Percentiles rank a stretch among this genome's conserved stretches.
Evolutionary conservation across 2,888 invertebrate genomes (phyloP).

Genomic region (Drosophila ezoana): DNA sequence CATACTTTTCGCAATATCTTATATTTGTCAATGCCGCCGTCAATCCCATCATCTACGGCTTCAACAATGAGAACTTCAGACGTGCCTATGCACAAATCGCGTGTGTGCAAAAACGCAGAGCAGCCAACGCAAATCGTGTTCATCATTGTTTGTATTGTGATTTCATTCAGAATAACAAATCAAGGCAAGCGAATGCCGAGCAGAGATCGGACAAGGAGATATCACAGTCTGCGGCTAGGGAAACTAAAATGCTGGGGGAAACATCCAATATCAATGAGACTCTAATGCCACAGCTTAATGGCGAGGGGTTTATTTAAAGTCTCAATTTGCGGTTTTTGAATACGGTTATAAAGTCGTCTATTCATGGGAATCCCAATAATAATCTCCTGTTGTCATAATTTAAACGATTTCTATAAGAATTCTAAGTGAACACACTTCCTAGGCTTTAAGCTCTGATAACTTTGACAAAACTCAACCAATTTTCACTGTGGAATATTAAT

Average conservation of each 20-base stretch:
- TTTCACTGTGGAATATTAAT: neutral
- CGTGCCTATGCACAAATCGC: conserved; percentile 89
- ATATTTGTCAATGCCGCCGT: conserved; percentile 90
- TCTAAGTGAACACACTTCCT: neutral
- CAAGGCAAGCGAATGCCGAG: neutral
- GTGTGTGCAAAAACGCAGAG: conserved; percentile 52
- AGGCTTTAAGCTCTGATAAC: neutral
- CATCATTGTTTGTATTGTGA: conserved; percentile 62
- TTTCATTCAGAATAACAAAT: conserved; percentile 44
- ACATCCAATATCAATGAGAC: conserved; percentile 5
- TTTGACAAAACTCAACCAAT: neutral
- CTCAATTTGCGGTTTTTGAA: neutral
- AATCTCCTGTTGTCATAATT: too few species aligned
- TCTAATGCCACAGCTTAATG: conserved; percentile 29
- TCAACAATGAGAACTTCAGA: conserved; percentile 89
- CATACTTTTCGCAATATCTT: conserved; percentile 89
- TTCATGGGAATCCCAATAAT: too few species aligned
- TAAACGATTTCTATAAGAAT: neutral
- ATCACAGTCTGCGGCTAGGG: neutral
- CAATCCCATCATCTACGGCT: conserved; percentile 92
- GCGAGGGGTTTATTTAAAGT: conserved; percentile 60
- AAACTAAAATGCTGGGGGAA: conserved; percentile 11
- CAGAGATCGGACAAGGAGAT: neutral
- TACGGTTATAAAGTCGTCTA: neutral
- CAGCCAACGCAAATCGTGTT: conserved; percentile 3